A percentile compares a stretch with the other conserved stretches of the same genome.
Conservation (phyloP, 2,888 invertebrate genomes). For the Sphecodes monilicornis region DNA sequence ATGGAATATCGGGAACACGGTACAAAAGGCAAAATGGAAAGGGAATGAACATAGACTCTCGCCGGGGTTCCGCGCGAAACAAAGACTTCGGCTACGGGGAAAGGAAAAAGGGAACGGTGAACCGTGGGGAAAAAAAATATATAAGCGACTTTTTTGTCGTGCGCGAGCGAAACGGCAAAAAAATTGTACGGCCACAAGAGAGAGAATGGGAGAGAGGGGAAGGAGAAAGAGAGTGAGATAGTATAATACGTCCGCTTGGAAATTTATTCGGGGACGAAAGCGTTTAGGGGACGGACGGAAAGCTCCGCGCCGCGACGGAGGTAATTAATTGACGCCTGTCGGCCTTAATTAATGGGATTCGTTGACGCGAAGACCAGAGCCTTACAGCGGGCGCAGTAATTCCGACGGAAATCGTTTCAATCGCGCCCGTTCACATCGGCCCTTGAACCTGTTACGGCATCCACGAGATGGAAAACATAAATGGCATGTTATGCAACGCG, state of each 20-base stretch:
- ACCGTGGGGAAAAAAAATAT: not conserved
- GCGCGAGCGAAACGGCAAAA: not conserved
- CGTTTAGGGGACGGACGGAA: constrained; percentile 27
- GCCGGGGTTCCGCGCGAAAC: not conserved
- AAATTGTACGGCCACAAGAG: not conserved
- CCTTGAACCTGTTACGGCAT: constrained; percentile 17
- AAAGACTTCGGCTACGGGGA: not conserved
- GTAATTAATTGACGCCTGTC: constrained; percentile 52
- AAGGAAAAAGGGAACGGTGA: not conserved
- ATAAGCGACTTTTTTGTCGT: not conserved
- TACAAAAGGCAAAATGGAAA: constrained; percentile 17
- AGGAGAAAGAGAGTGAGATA: not conserved
- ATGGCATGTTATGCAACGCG: constrained; percentile 9
- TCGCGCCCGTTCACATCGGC: not conserved
- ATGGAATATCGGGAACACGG: constrained; percentile 20
- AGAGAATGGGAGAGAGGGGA: not conserved
- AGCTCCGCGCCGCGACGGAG: constrained; percentile 33
- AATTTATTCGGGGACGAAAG: constrained; percentile 35
- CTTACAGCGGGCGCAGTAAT: constrained; percentile 28
- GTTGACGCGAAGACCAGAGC: constrained; percentile 23
- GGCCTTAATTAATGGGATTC: constrained; percentile 46
- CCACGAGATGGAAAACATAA: constrained; percentile 20
- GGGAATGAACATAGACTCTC: constrained; percentile 6
- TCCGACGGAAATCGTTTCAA: constrained; percentile 25
- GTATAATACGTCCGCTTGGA: constrained; percentile 7